Percentiles rank a stretch among this genome's conserved stretches.
Conservation (phyloP, 2,888 invertebrate species). For the Rhagium mordax region DNA sequence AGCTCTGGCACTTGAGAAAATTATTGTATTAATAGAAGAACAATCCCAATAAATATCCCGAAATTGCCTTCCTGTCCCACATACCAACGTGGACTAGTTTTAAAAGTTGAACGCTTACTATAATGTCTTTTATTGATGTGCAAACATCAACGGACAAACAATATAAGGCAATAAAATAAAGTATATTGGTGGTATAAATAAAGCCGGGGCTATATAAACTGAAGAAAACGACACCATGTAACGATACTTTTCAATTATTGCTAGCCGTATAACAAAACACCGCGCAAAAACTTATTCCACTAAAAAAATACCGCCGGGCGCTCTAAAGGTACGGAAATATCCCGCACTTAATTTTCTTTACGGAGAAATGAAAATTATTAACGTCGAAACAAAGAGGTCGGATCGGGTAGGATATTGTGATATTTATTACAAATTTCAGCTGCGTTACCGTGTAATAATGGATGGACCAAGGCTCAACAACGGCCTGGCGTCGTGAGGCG, state of each 20-base stretch:
- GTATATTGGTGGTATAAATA: slow-evolving; percentile 45
- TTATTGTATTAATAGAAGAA: background rate
- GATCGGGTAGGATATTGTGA: background rate
- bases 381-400: background rate
- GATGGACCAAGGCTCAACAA: slow-evolving; percentile 7
- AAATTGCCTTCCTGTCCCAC: background rate
- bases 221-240: slow-evolving; percentile 44
- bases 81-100: slow-evolving; percentile 18
- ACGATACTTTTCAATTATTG: slow-evolving; percentile 50
- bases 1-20: no score
- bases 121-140: slow-evolving; percentile 27
- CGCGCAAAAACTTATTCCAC: background rate
- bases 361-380: background rate
- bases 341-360: background rate
- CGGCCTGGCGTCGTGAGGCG: slow-evolving; percentile 24
- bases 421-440: slow-evolving; percentile 17
- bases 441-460: slow-evolving; percentile 11
- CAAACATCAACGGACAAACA: slow-evolving; percentile 36
- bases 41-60: background rate
- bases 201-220: slow-evolving; percentile 39
- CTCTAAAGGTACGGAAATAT: background rate
- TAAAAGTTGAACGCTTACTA: slow-evolving; percentile 22
- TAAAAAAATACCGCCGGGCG: background rate
- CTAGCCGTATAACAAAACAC: background rate
- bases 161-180: slow-evolving; percentile 43